phyloP scores from a whole-genome alignment of 2,797 vertebrate species.

The Mycteria americana region DNA sequence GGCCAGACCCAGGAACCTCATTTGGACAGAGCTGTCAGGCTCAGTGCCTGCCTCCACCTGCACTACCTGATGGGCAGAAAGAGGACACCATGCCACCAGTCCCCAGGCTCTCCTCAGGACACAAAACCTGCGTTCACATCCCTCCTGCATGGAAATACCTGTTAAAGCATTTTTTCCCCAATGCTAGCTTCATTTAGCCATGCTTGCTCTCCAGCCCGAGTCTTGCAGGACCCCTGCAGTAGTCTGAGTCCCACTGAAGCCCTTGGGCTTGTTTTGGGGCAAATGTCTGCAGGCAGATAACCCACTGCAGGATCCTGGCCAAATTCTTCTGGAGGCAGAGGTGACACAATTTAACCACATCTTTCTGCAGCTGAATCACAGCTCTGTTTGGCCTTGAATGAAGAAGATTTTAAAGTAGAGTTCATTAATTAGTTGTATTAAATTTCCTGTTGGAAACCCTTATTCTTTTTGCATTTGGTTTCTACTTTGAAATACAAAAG shows the following conservation, averaged over 20 bases:
- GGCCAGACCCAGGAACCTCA: background rate
- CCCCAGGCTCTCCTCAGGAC: background rate
- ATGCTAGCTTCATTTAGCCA: background rate
- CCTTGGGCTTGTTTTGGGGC: background rate
- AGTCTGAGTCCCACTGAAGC: rapidly evolving
- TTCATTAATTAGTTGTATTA: background rate
- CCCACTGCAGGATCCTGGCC: background rate
- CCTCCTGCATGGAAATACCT: background rate
- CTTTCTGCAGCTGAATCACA: background rate
- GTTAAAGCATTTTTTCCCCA: background rate
- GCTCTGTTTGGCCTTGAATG: too few species aligned
- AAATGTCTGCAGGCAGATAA: background rate
- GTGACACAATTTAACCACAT: background rate
- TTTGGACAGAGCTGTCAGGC: background rate
- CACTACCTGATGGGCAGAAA: background rate
- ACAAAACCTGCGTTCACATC: background rate
- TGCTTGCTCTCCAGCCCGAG: background rate
- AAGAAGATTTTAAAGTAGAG: too few species aligned
- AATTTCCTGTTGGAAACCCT: background rate
- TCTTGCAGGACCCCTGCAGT: background rate
- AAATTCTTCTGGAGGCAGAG: background rate
- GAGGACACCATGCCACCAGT: background rate
- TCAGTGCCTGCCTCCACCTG: background rate
- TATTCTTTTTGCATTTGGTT: background rate
- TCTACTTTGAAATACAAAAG: background rate